A percentile compares a stretch with the other conserved stretches of the same genome.
Evolutionary conservation across 2,888 invertebrate species (phyloP).

Genomic region (Andrena bicolor): DNA sequence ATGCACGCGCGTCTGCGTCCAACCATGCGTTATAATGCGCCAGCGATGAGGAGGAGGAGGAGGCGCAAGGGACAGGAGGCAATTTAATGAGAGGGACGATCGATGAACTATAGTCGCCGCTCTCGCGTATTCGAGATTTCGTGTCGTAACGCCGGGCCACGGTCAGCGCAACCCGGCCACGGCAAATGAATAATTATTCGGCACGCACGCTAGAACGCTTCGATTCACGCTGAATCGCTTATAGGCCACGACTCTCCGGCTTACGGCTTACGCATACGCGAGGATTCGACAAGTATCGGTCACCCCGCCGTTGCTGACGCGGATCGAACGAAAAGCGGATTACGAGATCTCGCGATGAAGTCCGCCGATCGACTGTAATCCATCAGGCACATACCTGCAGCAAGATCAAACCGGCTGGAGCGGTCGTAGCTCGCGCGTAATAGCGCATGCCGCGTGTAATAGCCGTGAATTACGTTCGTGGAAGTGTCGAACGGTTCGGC

Average conservation of each 20-base stretch:
- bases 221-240: constrained; percentile 72
- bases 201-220: constrained; percentile 76
- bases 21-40: constrained; percentile 60
- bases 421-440: constrained; percentile 22
- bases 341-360: constrained; percentile 51
- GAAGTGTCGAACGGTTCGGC: constrained; percentile 26
- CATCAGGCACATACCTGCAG: background rate
- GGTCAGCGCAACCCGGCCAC: constrained; percentile 49
- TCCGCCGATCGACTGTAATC: constrained; percentile 36
- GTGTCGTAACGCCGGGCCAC: constrained; percentile 61
- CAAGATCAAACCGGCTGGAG: constrained; percentile 1
- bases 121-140: constrained; percentile 60
- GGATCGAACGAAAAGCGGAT: constrained; percentile 67
- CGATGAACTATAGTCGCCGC: constrained; percentile 69
- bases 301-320: constrained; percentile 1
- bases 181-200: constrained; percentile 78
- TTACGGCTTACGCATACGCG: constrained; percentile 49
- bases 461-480: constrained; percentile 28
- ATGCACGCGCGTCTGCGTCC: constrained; percentile 47
- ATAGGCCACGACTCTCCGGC: constrained; percentile 54
- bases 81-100: constrained; percentile 60
- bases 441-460: constrained; percentile 30
- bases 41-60: background rate
- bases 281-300: constrained; percentile 30
- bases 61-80: background rate